These are phyloP conservation scores for Micromys minutus DNA, from an alignment of 2,113 vertebrate genomes.

Conservation along the genomic window DNA sequence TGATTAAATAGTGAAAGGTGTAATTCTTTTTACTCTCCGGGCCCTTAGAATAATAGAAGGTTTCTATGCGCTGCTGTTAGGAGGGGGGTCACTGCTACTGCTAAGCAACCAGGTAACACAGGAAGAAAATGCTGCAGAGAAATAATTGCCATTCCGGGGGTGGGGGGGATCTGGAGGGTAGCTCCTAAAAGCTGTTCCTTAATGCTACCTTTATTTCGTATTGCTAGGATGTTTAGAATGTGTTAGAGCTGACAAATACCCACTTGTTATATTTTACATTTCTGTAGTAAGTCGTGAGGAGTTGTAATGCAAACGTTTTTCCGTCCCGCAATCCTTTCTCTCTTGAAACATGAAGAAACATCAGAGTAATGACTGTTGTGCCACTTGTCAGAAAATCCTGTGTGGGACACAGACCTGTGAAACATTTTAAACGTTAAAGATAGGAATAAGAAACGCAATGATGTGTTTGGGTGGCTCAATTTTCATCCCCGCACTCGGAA, in stretches of 20 bases:
- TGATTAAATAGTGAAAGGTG: slow-evolving; percentile 75
- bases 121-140: slow-evolving; percentile 9
- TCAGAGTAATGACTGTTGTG: slow-evolving; percentile 36
- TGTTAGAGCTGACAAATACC: slow-evolving; percentile 16
- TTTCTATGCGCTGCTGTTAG: background rate
- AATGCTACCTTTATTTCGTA: slow-evolving; percentile 24
- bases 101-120: slow-evolving; percentile 12
- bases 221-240: slow-evolving; percentile 39
- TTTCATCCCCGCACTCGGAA: background rate
- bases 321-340: background rate
- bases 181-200: slow-evolving; percentile 14
- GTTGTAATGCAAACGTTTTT: background rate
- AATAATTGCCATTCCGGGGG: background rate
- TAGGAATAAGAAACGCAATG: background rate
- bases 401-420: slow-evolving; percentile 3
- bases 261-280: slow-evolving; percentile 1
- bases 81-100: background rate
- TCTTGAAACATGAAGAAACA: slow-evolving; percentile 10
- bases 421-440: slow-evolving; percentile 18
- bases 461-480: background rate
- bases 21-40: slow-evolving; percentile 59
- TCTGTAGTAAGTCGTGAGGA: slow-evolving; percentile 3
- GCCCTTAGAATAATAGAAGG: slow-evolving; percentile 61
- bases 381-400: slow-evolving; percentile 2
- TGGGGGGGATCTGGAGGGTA: background rate